Conservation (phyloP, 2,888 invertebrate species). For the Ceriagrion tenellum region DNA sequence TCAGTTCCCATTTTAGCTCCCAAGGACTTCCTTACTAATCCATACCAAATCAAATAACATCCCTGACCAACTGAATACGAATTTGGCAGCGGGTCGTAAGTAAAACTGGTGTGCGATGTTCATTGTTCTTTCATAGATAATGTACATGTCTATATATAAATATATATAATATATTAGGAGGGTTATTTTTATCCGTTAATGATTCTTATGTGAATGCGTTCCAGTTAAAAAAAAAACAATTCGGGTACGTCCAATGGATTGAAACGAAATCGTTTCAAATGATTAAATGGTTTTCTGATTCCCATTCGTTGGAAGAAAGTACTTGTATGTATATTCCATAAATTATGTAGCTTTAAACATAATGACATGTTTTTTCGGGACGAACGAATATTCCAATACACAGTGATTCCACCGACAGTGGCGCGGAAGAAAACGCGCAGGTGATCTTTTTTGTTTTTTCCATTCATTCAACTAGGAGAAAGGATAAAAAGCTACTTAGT, state of each 20-base stretch:
- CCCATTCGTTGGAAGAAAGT: not conserved
- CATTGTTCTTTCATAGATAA: conserved; percentile 51
- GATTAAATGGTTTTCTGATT: not conserved
- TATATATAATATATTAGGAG: conserved; percentile 40
- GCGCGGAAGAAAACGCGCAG: not conserved
- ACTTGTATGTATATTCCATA: conserved; percentile 27
- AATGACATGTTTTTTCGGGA: not conserved
- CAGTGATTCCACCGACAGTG: not conserved
- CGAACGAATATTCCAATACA: not conserved
- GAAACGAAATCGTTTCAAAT: not conserved
- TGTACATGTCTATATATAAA: conserved; percentile 54
- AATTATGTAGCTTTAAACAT: not conserved
- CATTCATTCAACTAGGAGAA: not conserved
- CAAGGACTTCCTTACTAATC: not conserved
- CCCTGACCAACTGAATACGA: not conserved
- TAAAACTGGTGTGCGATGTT: conserved; percentile 55
- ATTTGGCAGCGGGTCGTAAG: not conserved
- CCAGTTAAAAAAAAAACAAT: conserved; percentile 45
- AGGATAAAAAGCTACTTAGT: not conserved
- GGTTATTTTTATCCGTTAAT: conserved; percentile 51
- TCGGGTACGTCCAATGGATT: conserved; percentile 46
- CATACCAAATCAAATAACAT: not conserved
- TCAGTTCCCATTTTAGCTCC: not conserved
- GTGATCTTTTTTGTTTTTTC: not conserved
- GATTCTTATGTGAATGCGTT: conserved; percentile 42